Base-by-base conservation (phyloP, 2,113 vertebrate genomes). In the Salvator merianae region DNA sequence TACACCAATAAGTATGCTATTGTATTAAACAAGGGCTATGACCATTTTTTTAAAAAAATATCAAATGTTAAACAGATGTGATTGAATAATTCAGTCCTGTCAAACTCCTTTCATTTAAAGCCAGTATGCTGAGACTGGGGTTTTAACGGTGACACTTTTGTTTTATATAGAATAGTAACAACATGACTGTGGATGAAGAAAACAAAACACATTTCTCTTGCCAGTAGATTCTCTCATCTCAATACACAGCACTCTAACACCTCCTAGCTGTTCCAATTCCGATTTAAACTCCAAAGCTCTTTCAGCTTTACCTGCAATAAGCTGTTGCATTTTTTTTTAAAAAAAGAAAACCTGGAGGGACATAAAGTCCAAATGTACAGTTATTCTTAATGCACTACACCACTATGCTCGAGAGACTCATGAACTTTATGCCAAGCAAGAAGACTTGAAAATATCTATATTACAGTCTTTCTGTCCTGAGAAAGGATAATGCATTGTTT, bases 401-500 rank as follows among this genome's bases (percentile, higher is more conserved):
- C 34, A 84, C 18, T 4, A 69, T 86, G 20, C 85, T 91, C 77
- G 81, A 88, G 84, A 91, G 38, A 93, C 65, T 79, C 40, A 43
- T 5, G 63, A 81, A 93, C 76, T 91, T 75, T 81, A 95, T 92
- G 91, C 88, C 89, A 88, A 89, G 55, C 80, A 50, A 72, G 77
- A 86, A 92, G 72, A 88, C 84, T 88, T 81, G 80, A 43, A 85
- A 91, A 83, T 85, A 78, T 86, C 88, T 88, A 66, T 88, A 89
- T 79, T 77, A 91, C 89, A 93, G 90, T 88, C 86, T 94, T 91
- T 90, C 88, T 95, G 95, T 94, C 96, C 95, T 96, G 89, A 95
- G 91, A 95, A 96, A 96, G 95, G 96, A 96, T 96, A 96, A 96
- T 93, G 94, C 91, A 94, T 92, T 94, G 93, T 94, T 94, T 95